A percentile compares a stretch with the other conserved stretches of the same genome.
These are phyloP conservation scores for Stichopus horrens DNA, from an alignment of 53 echinoderm and acorn worm species.

Conservation along the genomic window DNA sequence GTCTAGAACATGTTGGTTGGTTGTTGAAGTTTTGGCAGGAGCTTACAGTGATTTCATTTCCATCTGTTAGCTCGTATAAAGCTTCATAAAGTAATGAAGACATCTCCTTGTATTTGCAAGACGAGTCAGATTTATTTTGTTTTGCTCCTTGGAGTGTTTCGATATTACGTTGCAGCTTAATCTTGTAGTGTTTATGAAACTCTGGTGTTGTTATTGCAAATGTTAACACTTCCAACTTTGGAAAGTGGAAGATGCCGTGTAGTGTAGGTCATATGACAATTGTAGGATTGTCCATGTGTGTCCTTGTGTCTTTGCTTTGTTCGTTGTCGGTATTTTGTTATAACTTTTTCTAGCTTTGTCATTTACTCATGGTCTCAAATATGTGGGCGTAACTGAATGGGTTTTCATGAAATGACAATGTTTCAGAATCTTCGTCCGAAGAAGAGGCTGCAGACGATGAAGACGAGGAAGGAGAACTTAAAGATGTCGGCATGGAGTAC, in stretches of 20 bases:
- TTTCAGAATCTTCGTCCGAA: constrained; percentile 14
- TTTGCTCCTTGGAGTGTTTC: too few species aligned
- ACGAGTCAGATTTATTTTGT: neutral
- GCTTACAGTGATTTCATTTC: neutral
- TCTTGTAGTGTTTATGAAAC: too few species aligned
- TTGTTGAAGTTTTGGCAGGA: constrained; percentile 23
- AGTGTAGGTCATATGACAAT: too few species aligned
- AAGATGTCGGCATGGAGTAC: constrained; percentile 97
- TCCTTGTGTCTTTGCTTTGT: neutral
- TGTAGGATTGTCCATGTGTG: neutral
- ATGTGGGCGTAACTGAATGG: neutral
- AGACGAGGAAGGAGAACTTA: constrained; percentile 68
- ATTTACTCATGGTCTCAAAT: neutral
- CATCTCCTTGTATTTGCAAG: neutral
- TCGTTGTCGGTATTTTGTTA: neutral
- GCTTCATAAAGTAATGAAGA: constrained; percentile 14
- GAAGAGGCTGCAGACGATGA: constrained; percentile 67
- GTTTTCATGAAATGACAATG: neutral
- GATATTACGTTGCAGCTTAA: too few species aligned
- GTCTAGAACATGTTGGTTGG: neutral
- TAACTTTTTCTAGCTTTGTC: neutral
- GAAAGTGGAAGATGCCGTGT: too few species aligned
- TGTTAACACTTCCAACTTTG: too few species aligned
- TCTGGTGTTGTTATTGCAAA: too few species aligned
- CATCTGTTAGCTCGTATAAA: constrained; percentile 24